Conservation (phyloP, 2,113 vertebrate species). For the Toxotes chatareus region DNA sequence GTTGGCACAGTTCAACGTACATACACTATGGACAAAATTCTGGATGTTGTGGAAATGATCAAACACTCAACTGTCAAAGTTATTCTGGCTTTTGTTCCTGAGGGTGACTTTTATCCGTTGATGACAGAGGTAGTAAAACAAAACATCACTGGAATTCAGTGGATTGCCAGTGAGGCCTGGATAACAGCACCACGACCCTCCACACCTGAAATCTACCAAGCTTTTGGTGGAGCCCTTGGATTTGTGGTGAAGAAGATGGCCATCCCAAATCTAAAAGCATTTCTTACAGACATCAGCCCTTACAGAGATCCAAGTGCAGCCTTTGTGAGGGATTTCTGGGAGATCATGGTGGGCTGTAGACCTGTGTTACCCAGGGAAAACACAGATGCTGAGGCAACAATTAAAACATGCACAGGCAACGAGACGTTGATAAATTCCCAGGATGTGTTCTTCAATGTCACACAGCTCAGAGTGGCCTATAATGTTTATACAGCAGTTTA, state of each 20-base stretch:
- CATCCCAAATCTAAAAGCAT: conserved; percentile 75
- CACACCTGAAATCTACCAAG: conserved; percentile 76
- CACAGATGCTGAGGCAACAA: background rate
- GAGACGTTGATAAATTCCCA: conserved; percentile 73
- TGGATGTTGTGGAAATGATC: no score
- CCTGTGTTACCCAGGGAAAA: conserved; percentile 18
- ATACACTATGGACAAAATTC: conserved; percentile 69
- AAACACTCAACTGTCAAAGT: conserved; percentile 81
- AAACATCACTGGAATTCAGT: conserved; percentile 85
- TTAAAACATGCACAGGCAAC: conserved; percentile 71
- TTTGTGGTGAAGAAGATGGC: conserved; percentile 83
- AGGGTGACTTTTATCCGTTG: conserved; percentile 83
- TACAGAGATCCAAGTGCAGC: conserved; percentile 48
- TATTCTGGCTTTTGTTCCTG: conserved; percentile 82
- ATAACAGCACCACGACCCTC: conserved; percentile 76
- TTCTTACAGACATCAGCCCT: conserved; percentile 76
- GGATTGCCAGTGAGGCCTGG: conserved; percentile 87
- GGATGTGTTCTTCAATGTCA: conserved; percentile 81
- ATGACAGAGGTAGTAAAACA: conserved; percentile 81
- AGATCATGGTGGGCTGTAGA: conserved; percentile 76
- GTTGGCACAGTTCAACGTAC: conserved; percentile 81
- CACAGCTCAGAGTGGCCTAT: no score
- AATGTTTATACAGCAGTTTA: no score
- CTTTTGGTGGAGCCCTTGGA: conserved; percentile 81
- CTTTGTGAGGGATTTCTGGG: conserved; percentile 82